These are phyloP conservation scores for Maccullochella peelii DNA, from an alignment of 2,113 vertebrate species.

Conservation along the genomic window DNA sequence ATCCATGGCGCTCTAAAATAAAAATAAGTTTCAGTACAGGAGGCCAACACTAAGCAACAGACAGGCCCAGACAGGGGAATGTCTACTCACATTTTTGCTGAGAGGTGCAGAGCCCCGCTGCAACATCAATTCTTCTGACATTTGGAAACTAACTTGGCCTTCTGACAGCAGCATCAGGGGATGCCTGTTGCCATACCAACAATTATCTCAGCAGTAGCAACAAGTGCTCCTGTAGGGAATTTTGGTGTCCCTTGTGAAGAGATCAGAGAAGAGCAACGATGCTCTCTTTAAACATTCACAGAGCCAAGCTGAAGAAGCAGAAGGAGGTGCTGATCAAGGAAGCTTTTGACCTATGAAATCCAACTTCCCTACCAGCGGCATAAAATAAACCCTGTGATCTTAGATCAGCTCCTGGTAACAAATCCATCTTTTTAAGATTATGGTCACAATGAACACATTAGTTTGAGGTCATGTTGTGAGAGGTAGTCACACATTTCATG, in stretches of 20 bases:
- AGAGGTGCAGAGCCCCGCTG: conserved; percentile 56
- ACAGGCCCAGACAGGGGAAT: conserved; percentile 29
- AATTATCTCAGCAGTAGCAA: conserved; percentile 73
- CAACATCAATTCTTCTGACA: conserved; percentile 73
- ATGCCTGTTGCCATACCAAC: conserved; percentile 77
- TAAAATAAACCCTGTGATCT: conserved; percentile 18
- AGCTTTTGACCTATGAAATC: conserved; percentile 5
- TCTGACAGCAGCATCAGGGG: conserved; percentile 71
- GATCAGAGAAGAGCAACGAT: conserved; percentile 59
- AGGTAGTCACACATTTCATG: conserved; percentile 46
- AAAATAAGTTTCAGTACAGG: neutral
- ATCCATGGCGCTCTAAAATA: neutral
- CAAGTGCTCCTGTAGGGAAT: conserved; percentile 65
- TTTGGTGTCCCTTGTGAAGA: conserved; percentile 56
- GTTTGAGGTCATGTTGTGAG: conserved; percentile 37
- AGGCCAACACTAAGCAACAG: conserved; percentile 19
- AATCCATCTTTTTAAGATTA: conserved; percentile 38
- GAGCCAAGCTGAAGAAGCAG: conserved; percentile 29
- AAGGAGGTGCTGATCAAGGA: neutral
- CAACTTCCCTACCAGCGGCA: neutral
- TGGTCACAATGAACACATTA: conserved; percentile 16
- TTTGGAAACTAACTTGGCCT: conserved; percentile 70
- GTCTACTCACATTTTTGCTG: conserved; percentile 52
- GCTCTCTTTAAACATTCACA: conserved; percentile 63
- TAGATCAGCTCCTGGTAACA: conserved; percentile 13